Conservation (phyloP, 2,888 invertebrate species). For the Caenorhabditis sp. region DNA sequence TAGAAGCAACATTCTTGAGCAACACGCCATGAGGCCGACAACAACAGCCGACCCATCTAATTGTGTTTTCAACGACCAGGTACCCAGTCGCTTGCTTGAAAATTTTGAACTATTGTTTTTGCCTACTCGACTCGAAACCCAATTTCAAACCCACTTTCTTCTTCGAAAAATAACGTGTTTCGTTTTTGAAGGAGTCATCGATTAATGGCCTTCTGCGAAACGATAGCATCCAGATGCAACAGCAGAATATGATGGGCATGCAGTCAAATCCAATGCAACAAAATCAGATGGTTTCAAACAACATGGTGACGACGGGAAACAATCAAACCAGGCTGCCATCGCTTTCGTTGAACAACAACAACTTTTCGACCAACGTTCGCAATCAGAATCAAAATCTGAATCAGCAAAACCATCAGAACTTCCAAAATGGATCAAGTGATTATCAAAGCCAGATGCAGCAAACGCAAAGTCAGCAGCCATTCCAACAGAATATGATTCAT, state of each 20-base stretch:
- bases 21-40: slow-evolving; percentile 56
- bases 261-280: slow-evolving; percentile 22
- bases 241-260: slow-evolving; percentile 48
- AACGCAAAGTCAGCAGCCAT: neutral
- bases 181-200: slow-evolving; percentile 47
- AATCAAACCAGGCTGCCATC: slow-evolving; percentile 29
- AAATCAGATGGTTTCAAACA: slow-evolving; percentile 41
- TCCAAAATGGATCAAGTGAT: neutral
- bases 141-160: neutral
- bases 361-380: slow-evolving; percentile 1
- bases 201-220: slow-evolving; percentile 49
- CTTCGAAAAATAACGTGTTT: slow-evolving; percentile 17
- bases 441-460: neutral
- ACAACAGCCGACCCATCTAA: slow-evolving; percentile 61
- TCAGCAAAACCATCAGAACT: neutral
- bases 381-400: neutral
- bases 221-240: slow-evolving; percentile 33
- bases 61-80: slow-evolving; percentile 62
- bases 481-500: slow-evolving; percentile 5
- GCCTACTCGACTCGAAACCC: slow-evolving; percentile 27
- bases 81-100: slow-evolving; percentile 50
- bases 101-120: slow-evolving; percentile 52
- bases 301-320: slow-evolving; percentile 14
- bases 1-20: slow-evolving; percentile 60
- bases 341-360: slow-evolving; percentile 24